Evolutionary conservation across 2,113 vertebrate species (phyloP).

Genomic region (Carassius gibelio): DNA sequence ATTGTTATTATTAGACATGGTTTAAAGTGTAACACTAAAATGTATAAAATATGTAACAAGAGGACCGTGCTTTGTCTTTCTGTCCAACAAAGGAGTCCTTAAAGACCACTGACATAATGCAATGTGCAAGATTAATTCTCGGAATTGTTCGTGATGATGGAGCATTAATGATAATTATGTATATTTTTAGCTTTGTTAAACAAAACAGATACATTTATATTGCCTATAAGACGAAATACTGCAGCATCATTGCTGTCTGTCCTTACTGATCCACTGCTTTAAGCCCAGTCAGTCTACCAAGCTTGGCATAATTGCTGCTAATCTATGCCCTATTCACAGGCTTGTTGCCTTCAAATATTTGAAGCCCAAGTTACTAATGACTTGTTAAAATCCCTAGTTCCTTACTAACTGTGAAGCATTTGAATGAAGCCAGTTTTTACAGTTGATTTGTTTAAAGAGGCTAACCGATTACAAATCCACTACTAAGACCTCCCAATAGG

Average conservation of each 20-base stretch:
- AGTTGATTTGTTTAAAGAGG: conserved; percentile 53
- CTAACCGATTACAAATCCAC: conserved; percentile 55
- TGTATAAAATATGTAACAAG: neutral
- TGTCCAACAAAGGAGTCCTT: neutral
- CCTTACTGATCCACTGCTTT: conserved; percentile 14
- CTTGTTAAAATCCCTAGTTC: conserved; percentile 45
- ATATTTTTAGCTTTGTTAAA: neutral
- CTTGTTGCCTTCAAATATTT: conserved; percentile 38
- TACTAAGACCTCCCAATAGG: conserved; percentile 48
- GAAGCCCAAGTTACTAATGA: conserved; percentile 44
- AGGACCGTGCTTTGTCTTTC: neutral
- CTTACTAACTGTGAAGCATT: conserved; percentile 36
- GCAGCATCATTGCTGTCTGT: conserved; percentile 2
- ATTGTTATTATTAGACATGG: neutral
- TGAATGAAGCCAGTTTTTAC: conserved; percentile 46
- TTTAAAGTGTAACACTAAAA: neutral
- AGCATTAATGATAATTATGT: neutral
- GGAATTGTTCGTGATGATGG: neutral
- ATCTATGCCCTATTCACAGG: conserved; percentile 37
- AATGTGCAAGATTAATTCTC: neutral
- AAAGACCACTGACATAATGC: neutral
- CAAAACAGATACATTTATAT: neutral
- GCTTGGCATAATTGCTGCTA: conserved; percentile 44
- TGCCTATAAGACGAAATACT: conserved; percentile 6
- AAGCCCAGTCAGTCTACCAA: conserved; percentile 20